A percentile compares a stretch with the other conserved stretches of the same genome.
Evolutionary conservation across 2,888 invertebrate genomes (phyloP).

Genomic region (Tenodera sinensis): DNA sequence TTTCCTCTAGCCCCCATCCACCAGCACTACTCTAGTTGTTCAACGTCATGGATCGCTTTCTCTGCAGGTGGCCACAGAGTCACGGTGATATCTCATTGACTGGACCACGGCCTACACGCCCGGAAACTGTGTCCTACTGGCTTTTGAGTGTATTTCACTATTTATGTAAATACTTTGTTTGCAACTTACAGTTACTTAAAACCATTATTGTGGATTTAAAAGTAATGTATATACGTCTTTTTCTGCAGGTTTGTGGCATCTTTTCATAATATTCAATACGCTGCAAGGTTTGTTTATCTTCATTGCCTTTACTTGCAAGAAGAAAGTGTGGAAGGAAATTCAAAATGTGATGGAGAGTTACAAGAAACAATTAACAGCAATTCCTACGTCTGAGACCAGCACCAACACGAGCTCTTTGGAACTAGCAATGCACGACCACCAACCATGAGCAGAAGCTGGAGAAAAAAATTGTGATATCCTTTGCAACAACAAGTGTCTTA

Average conservation of each 20-base stretch:
- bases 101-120: no score
- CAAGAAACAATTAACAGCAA: not conserved
- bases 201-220: no score
- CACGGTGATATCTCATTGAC: no score
- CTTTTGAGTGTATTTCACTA: no score
- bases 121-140: no score
- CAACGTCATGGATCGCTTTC: no score
- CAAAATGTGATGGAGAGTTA: not conserved
- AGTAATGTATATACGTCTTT: not conserved
- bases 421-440: not conserved
- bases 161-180: no score
- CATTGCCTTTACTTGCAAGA: not conserved
- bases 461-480: not conserved
- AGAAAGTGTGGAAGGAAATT: not conserved
- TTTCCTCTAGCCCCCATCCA: no score
- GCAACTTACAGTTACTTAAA: no score
- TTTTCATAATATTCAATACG: not conserved
- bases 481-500: no score
- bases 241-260: not conserved
- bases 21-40: no score
- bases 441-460: not conserved
- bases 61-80: no score
- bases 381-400: not conserved
- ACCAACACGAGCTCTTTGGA: not conserved
- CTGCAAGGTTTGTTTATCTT: not conserved